These are phyloP conservation scores for Drosophila ogumai DNA, from an alignment of 1,140 invertebrate genomes.

Conservation along the genomic window DNA sequence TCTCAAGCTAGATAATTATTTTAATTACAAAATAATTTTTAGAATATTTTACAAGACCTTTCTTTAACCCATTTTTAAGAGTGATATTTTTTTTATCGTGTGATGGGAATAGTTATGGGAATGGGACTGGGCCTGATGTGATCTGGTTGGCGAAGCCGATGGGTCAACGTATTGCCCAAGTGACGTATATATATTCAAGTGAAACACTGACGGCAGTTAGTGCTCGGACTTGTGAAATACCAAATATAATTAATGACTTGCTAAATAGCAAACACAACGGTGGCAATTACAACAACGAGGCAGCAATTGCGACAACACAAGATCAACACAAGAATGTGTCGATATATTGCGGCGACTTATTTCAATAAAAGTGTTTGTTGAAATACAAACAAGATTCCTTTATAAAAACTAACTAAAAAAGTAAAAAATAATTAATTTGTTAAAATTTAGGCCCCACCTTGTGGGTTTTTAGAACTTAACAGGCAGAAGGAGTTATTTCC, in stretches of 20 bases:
- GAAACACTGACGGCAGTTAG: conserved; percentile 12
- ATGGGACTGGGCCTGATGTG: not conserved
- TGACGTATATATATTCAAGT: conserved; percentile 29
- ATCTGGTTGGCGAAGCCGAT: not conserved
- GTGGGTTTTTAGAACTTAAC: too few relatives aligned
- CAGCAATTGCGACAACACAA: conserved; percentile 30
- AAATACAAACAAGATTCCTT: conserved; percentile 4
- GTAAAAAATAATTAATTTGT: too few relatives aligned
- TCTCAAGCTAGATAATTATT: not conserved
- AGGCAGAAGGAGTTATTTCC: too few relatives aligned
- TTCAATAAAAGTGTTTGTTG: conserved; percentile 28
- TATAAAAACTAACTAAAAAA: too few relatives aligned
- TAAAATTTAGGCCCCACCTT: too few relatives aligned
- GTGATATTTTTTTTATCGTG: not conserved
- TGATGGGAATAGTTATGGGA: not conserved
- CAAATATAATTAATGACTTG: conserved; percentile 62
- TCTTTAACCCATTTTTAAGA: not conserved
- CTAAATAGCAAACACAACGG: conserved; percentile 51
- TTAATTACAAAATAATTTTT: not conserved
- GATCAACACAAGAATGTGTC: conserved; percentile 36
- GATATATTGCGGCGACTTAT: conserved; percentile 15
- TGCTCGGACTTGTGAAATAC: conserved; percentile 59
- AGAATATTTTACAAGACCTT: not conserved
- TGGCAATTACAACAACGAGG: conserved; percentile 37
- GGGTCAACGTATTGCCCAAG: conserved; percentile 67